Base-by-base conservation (phyloP, 2,797 vertebrate species). In the Ispidina lecontei region DNA sequence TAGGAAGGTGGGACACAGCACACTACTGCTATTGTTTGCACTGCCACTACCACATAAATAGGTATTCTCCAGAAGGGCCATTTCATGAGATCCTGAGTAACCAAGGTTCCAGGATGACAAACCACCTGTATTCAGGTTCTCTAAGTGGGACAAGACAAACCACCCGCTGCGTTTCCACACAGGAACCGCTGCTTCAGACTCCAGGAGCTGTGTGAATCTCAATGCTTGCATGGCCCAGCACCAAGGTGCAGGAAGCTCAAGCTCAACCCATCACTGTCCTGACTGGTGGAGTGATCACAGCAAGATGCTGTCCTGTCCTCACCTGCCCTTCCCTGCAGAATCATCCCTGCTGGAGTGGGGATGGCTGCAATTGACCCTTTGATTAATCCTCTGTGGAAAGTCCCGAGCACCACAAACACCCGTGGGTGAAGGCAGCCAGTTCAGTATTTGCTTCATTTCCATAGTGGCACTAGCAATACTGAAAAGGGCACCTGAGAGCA, bases 141-240 rank as follows among this genome's bases (percentile, higher is more conserved):
- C 14, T 54, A 73, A 44, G 44, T 8, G 12, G 39, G 31, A 64
- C 37, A 64, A 47, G 26, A 6, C 19, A 29, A 62, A 52, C 39
- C 0, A 18, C 15, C 12, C 23, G 29, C 0, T 26, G 43, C 39
- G 47, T 7, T 39, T 35, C 39, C 18, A 9, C 0, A 1, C 3
- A 47, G 62, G 62, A 91, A 29, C 22, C 3, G 2, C 28, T 8
- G 7, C 18, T 76, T 29, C 11, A 35, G 49, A 12, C 18, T 49
- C 21, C 44, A 70, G 65, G 59, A 73, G 35, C 23, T 3, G 2
- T 21, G 51, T 44, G 43, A 56, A 77, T 69, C 60, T 69, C 8
- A 18, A 19, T 22, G 55, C 29, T 76, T 52, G 37, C 69, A 23
- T 2, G 7, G 62, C 25, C 29, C 18, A 29, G 54, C 31, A 35